These are phyloP conservation scores for Drosophila sucinea DNA, from an alignment of 1,140 invertebrate genomes.

Conservation along the genomic window DNA sequence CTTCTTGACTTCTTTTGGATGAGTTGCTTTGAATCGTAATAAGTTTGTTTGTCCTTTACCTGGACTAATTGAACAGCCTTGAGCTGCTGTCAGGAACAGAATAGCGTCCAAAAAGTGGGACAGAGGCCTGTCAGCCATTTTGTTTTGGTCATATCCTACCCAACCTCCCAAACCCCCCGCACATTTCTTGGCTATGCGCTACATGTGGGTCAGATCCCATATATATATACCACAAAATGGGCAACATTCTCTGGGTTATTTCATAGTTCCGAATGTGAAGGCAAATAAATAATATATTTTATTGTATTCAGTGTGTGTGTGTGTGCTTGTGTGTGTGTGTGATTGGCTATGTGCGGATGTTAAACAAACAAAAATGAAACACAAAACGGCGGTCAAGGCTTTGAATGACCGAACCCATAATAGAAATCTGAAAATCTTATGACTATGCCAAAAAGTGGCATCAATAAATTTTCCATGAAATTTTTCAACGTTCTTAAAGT, in stretches of 20 bases:
- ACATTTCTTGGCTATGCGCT: constrained; percentile 30
- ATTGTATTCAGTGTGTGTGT: constrained; percentile 23
- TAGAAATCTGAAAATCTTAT: constrained; percentile 4
- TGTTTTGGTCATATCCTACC: constrained; percentile 25
- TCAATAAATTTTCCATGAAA: not conserved
- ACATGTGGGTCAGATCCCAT: constrained; percentile 64
- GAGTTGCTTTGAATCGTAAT: not conserved
- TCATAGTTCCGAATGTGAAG: constrained; percentile 69
- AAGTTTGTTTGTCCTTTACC: constrained; percentile 5
- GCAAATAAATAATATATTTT: constrained; percentile 73
- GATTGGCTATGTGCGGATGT: constrained; percentile 12
- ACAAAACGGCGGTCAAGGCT: constrained; percentile 59
- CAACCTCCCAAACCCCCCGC: constrained; percentile 34
- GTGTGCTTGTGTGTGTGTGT: constrained; percentile 11
- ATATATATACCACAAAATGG: constrained; percentile 74
- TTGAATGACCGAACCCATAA: constrained; percentile 20
- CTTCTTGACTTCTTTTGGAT: not conserved
- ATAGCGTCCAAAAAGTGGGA: constrained; percentile 40
- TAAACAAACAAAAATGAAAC: constrained; percentile 65
- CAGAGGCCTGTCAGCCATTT: constrained; percentile 16
- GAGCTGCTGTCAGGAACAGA: constrained; percentile 40
- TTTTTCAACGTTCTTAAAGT: not conserved
- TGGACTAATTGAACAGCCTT: constrained; percentile 65
- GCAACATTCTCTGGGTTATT: constrained; percentile 68
- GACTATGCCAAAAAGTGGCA: not conserved